Evolutionary conservation across 2,113 vertebrate genomes (phyloP).

Genomic region (Charina bottae): DNA sequence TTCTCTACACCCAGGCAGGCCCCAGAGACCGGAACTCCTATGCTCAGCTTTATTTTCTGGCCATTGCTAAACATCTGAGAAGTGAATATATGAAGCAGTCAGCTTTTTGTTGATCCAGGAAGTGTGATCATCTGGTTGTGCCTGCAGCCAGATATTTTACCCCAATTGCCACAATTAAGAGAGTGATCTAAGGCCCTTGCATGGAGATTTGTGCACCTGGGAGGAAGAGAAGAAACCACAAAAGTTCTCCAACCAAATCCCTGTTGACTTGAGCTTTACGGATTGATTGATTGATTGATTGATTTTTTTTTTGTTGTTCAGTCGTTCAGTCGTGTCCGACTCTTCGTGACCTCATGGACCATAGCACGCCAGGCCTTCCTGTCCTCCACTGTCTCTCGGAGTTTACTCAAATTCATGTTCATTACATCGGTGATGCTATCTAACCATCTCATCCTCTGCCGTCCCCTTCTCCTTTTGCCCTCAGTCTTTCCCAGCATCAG

Average conservation of each 20-base stretch:
- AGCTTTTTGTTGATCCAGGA: background rate
- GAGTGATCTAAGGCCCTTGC: background rate
- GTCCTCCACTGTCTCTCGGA: too few relatives aligned
- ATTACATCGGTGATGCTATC: too few relatives aligned
- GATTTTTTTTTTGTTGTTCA: too few relatives aligned
- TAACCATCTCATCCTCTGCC: too few relatives aligned
- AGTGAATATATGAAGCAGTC: slow-evolving; percentile 10
- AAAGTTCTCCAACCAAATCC: rapidly evolving
- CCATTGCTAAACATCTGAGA: background rate
- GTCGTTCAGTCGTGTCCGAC: too few relatives aligned
- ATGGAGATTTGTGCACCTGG: rapidly evolving
- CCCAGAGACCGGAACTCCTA: slow-evolving; percentile 19
- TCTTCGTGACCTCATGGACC: too few relatives aligned
- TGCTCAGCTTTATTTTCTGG: background rate
- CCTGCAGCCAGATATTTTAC: slow-evolving; percentile 20
- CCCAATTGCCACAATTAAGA: rapidly evolving
- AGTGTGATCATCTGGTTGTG: background rate
- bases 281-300: background rate
- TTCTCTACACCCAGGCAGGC: background rate
- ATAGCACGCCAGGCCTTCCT: too few relatives aligned
- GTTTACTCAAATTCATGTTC: too few relatives aligned
- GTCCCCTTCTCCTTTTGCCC: too few relatives aligned
- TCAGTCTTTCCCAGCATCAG: too few relatives aligned
- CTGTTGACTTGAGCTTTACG: background rate
- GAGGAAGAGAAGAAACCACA: background rate